phyloP scores from a whole-genome alignment of 2,113 vertebrate species.

The Ardeotis arabs region DNA sequence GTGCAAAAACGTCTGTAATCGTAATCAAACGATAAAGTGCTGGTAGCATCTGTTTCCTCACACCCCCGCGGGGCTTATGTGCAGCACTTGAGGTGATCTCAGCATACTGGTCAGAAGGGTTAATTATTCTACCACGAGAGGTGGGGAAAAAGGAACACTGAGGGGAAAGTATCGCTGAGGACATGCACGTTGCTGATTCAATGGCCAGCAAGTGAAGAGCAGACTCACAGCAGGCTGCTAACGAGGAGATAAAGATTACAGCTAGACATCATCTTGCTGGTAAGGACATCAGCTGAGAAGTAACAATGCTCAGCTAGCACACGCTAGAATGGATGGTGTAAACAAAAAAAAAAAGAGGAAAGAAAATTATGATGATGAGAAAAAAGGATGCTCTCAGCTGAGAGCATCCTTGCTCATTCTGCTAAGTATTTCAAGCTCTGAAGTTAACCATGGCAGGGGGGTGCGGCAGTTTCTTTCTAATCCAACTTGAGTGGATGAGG shows the following conservation, averaged over 20 bases:
- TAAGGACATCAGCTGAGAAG: background rate
- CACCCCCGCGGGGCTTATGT: background rate
- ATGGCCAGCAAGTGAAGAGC: slow-evolving; percentile 6
- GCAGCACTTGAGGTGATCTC: background rate
- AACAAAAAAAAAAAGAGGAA: background rate
- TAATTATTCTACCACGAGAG: background rate
- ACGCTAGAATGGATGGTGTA: background rate
- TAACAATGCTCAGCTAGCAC: background rate
- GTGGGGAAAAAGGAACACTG: background rate
- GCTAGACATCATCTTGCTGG: background rate
- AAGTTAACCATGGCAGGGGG: background rate
- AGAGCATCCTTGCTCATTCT: background rate
- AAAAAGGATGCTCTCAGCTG: background rate
- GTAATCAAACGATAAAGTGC: slow-evolving; percentile 2
- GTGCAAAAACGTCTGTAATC: slow-evolving; percentile 8
- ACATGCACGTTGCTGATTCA: slow-evolving; percentile 31
- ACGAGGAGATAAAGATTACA: slow-evolving; percentile 19
- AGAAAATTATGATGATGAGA: background rate
- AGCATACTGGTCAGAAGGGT: background rate
- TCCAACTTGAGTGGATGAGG: background rate
- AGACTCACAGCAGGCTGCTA: slow-evolving; percentile 38
- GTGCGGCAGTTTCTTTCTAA: background rate
- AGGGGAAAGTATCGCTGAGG: background rate
- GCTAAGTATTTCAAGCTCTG: background rate
- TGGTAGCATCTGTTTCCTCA: background rate